A percentile compares a stretch with the other conserved stretches of the same genome.
Conservation (phyloP, 1,140 invertebrate species). For the Platyura marginata region DNA sequence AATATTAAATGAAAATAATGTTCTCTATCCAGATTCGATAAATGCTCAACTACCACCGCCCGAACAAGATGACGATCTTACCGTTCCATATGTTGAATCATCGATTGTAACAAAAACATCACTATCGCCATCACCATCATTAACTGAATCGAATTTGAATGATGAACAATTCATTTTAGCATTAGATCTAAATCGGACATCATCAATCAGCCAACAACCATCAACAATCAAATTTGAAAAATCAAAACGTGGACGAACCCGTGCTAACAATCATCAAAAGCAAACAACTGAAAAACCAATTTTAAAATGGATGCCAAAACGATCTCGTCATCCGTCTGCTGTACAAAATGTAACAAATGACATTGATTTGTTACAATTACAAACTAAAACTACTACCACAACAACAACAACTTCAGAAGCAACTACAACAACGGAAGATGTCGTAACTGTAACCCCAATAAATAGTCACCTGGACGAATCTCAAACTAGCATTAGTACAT, state of each 20-base stretch:
- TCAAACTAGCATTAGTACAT: conserved; percentile 24
- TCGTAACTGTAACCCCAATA: conserved; percentile 10
- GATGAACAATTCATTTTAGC: too few relatives aligned
- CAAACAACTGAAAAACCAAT: conserved; percentile 10
- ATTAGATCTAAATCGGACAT: not conserved
- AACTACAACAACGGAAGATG: conserved; percentile 9
- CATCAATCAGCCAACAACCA: not conserved
- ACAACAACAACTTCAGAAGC: conserved; percentile 10
- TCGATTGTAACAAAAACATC: not conserved
- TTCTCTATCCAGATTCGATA: conserved; percentile 10
- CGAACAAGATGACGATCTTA: conserved; percentile 9
- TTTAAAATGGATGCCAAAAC: conserved; percentile 16
- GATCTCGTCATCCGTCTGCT: too few relatives aligned
- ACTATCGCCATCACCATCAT: not conserved
- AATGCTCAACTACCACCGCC: conserved; percentile 17
- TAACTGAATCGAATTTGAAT: not conserved
- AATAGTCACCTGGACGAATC: conserved; percentile 21
- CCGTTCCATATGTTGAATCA: conserved; percentile 11
- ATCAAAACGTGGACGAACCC: not conserved
- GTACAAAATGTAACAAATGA: too few relatives aligned
- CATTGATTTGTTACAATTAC: too few relatives aligned
- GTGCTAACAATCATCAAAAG: not conserved
- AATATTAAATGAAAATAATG: not conserved
- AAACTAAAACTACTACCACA: conserved; percentile 6
- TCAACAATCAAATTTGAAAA: not conserved